These are phyloP conservation scores for Spilarctia lutea DNA, from an alignment of 2,888 invertebrate species.

Conservation along the genomic window DNA sequence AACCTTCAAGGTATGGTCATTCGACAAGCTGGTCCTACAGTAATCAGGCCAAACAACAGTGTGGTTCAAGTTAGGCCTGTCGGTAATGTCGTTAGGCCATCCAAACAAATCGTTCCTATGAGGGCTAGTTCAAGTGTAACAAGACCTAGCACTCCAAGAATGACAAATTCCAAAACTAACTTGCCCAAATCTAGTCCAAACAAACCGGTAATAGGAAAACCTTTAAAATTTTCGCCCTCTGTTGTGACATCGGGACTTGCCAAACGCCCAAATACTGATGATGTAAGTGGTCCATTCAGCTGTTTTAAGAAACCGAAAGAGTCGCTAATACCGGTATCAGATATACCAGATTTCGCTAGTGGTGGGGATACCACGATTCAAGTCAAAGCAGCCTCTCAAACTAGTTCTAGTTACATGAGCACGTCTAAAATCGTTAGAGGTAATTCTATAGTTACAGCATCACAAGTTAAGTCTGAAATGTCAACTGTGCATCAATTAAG, in stretches of 20 bases:
- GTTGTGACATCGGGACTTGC: slow-evolving; percentile 51
- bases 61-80: slow-evolving; percentile 51
- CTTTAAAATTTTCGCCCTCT: slow-evolving; percentile 70
- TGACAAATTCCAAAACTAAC: slow-evolving; percentile 53
- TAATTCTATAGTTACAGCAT: slow-evolving; percentile 66
- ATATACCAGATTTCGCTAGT: slow-evolving; percentile 54
- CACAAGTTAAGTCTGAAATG: slow-evolving; percentile 72
- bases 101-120: slow-evolving; percentile 64
- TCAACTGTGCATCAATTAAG: slow-evolving; percentile 69
- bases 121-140: slow-evolving; percentile 56
- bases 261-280: slow-evolving; percentile 65
- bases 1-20: slow-evolving; percentile 67
- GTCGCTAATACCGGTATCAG: slow-evolving; percentile 66
- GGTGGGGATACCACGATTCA: slow-evolving; percentile 59
- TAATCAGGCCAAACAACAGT: slow-evolving; percentile 59
- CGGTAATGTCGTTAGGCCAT: slow-evolving; percentile 48
- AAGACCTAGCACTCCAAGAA: slow-evolving; percentile 60
- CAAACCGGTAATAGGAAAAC: slow-evolving; percentile 57
- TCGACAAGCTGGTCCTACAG: slow-evolving; percentile 64
- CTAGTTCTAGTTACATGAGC: slow-evolving; percentile 66
- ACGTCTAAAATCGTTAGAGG: slow-evolving; percentile 70
- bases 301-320: slow-evolving; percentile 81
- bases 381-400: slow-evolving; percentile 65
- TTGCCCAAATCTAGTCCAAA: slow-evolving; percentile 51
- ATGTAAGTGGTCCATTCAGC: slow-evolving; percentile 68